Evolutionary conservation across 2,113 vertebrate genomes (phyloP).

Genomic region (Platysternon megacephalum): DNA sequence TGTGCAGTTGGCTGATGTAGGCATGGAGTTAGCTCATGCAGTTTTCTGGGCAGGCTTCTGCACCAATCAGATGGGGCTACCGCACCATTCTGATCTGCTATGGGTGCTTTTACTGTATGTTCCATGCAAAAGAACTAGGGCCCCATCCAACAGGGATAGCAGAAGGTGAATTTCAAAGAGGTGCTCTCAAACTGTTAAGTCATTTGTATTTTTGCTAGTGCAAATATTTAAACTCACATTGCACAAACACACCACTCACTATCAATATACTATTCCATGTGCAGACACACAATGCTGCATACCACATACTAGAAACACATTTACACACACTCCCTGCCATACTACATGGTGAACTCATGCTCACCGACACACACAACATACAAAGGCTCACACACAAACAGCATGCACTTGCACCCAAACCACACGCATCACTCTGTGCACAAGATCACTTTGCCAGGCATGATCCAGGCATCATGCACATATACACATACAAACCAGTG

Average conservation of each 20-base stretch:
- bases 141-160: accelerated
- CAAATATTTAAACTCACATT: not conserved
- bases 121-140: not conserved
- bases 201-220: not conserved
- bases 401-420: not conserved
- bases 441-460: not conserved
- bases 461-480: not conserved
- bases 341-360: not conserved
- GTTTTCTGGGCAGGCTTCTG: not conserved
- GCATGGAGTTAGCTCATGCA: accelerated
- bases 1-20: not conserved
- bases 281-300: not conserved
- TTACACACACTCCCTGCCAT: not conserved
- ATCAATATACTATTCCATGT: not conserved
- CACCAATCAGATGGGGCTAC: not conserved
- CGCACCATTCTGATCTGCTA: not conserved
- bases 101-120: accelerated
- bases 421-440: not conserved
- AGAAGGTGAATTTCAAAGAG: accelerated
- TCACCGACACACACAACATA: not conserved
- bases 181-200: not conserved
- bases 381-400: not conserved
- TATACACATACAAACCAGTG: not conserved
- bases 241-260: not conserved
- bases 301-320: not conserved